Evolutionary conservation across 2,113 vertebrate species (phyloP), one percentile per base, ranked within the genome.

Genomic region (Sinocyclocheilus anophthalmus): DNA sequence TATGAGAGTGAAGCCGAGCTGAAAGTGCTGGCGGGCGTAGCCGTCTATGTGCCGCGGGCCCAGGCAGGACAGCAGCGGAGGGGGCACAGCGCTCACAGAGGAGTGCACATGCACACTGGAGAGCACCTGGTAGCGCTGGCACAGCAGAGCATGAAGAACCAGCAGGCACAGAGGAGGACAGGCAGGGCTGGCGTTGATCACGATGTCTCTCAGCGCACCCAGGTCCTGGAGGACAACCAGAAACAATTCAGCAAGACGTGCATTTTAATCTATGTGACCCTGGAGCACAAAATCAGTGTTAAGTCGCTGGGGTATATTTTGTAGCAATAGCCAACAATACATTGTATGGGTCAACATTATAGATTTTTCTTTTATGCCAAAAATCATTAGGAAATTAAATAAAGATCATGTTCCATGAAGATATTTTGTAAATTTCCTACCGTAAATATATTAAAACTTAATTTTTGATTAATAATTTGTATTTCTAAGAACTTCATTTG

Each of bases 1-100:
- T 91, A 99, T 99, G 10, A 99, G 95, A 61, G 98, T 99, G 88
- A 99, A 97, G 73, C 97, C 98, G 84, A 99, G 70, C 90, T 99
- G 97, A 88, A 98, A 98, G 0, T 96, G 92, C 0, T 97, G 95
- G 48, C 98, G 97, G 12, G 93, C 91, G 5, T 94, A 95, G 90
- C 95, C 95, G 86, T 94, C 91, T 9, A 85, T 91, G 1, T 93
- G 88, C 50, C 95, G 96, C 1, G 96, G 96, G 3, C 97, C 98
- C 5, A 99, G 97, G 92, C 97, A 99, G 89, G 93, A 95, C 88
- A 97, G 88, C 61, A 99, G 96, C 79, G 93, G 93, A 83, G 96
- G 94, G 0, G 96, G 95, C 77, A 99, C 96, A 0, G 37, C 88
- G 81, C 90, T 90, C 82, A 97, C 94, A 0, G 97, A 97, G 0